Conservation (phyloP, 2,113 vertebrate genomes). For the Callopanchax toddi region DNA sequence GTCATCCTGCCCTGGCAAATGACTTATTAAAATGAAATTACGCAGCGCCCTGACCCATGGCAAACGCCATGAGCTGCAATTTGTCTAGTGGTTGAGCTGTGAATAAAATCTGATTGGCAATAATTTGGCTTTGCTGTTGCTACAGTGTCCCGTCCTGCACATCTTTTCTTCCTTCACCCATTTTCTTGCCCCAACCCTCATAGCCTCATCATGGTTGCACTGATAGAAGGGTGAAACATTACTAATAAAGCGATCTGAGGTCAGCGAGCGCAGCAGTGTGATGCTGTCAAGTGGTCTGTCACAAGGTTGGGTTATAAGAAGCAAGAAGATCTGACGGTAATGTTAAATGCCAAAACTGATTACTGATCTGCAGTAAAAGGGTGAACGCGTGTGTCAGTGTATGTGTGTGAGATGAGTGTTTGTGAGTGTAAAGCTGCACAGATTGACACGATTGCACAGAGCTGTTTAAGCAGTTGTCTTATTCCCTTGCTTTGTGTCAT, state of each 20-base stretch:
- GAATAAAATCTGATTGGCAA: conserved; percentile 85
- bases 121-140: conserved; percentile 83
- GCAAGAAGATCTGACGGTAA: conserved; percentile 63
- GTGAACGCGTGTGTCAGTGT: conserved; percentile 21
- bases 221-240: conserved; percentile 77
- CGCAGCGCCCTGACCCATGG: conserved; percentile 79
- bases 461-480: conserved; percentile 39
- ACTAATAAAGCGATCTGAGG: conserved; percentile 65
- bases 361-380: conserved; percentile 62
- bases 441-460: conserved; percentile 29
- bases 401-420: neutral
- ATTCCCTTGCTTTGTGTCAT: conserved; percentile 23
- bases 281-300: conserved; percentile 66
- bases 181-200: conserved; percentile 3
- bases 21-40: conserved; percentile 85
- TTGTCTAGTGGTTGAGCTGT: conserved; percentile 84
- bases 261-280: conserved; percentile 63
- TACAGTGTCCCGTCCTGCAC: conserved; percentile 62
- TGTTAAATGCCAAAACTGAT: conserved; percentile 72
- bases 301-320: conserved; percentile 51
- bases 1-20: conserved; percentile 79
- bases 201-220: conserved; percentile 47
- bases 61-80: conserved; percentile 80
- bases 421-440: conserved; percentile 27
- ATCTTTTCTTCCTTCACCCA: conserved; percentile 44